These are phyloP conservation scores for Euzetes globulus DNA, from an alignment of 2,888 invertebrate species.

Conservation along the genomic window DNA sequence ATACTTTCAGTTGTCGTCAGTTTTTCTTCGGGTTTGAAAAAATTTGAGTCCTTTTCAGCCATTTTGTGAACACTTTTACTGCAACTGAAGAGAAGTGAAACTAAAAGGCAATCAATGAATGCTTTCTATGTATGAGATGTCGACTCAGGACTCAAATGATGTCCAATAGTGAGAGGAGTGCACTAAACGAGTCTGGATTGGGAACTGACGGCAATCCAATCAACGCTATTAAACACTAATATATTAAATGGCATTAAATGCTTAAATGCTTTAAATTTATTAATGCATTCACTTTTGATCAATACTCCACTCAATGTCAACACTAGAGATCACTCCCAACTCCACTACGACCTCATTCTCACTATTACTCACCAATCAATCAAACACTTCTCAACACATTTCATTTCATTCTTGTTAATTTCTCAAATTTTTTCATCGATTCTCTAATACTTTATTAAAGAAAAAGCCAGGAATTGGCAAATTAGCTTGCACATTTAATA, in stretches of 20 bases:
- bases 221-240: not conserved
- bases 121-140: slow-evolving; percentile 4
- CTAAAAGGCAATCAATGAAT: slow-evolving; percentile 10
- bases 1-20: slow-evolving; percentile 54
- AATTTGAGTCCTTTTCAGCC: slow-evolving; percentile 26
- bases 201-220: not conserved
- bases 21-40: slow-evolving; percentile 27
- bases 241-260: too few relatives aligned
- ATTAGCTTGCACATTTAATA: too few relatives aligned
- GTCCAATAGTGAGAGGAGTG: not conserved
- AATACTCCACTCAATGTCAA: slow-evolving; percentile 11
- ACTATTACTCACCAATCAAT: too few relatives aligned
- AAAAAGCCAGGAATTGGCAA: too few relatives aligned
- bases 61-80: slow-evolving; percentile 25
- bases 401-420: too few relatives aligned
- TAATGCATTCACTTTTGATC: not conserved
- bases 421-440: too few relatives aligned
- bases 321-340: too few relatives aligned
- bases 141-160: not conserved
- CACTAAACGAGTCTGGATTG: not conserved
- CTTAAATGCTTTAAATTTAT: not conserved
- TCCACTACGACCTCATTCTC: too few relatives aligned
- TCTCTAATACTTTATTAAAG: too few relatives aligned
- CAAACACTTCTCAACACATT: too few relatives aligned
- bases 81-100: not conserved